Conservation (phyloP, 2,113 vertebrate species). For the Neolamprologus sp. region DNA sequence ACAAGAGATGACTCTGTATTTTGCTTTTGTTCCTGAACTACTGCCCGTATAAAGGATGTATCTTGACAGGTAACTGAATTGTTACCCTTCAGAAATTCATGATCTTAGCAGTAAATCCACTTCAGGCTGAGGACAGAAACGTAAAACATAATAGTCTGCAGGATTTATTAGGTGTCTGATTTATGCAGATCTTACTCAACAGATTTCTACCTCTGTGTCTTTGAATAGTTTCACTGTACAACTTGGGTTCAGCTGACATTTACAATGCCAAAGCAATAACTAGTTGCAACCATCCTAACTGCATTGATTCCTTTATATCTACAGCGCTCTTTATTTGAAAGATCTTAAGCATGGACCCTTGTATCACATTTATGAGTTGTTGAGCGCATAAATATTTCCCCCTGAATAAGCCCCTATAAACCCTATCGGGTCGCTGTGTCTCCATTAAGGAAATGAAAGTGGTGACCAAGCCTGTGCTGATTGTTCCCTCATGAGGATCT, state of each 20-base stretch:
- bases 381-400: constrained; percentile 31
- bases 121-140: not conserved
- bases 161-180: constrained; percentile 44
- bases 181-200: constrained; percentile 31
- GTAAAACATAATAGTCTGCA: constrained; percentile 20
- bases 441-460: constrained; percentile 62
- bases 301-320: constrained; percentile 4
- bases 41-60: not conserved
- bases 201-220: constrained; percentile 1
- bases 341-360: not conserved
- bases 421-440: not conserved
- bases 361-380: constrained; percentile 32
- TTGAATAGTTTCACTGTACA: not conserved
- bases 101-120: constrained; percentile 27
- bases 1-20: not conserved
- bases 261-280: constrained; percentile 3
- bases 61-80: constrained; percentile 31
- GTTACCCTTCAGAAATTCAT: constrained; percentile 19
- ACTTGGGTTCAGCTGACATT: not conserved
- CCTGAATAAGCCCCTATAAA: constrained; percentile 41
- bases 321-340: not conserved
- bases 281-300: not conserved
- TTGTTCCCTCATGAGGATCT: constrained; percentile 41
- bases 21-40: constrained; percentile 4
- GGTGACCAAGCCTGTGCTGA: constrained; percentile 28